A percentile compares a stretch with the other conserved stretches of the same genome.
Conservation (phyloP, 2,113 vertebrate genomes). For the Austrofundulus limnaeus region DNA sequence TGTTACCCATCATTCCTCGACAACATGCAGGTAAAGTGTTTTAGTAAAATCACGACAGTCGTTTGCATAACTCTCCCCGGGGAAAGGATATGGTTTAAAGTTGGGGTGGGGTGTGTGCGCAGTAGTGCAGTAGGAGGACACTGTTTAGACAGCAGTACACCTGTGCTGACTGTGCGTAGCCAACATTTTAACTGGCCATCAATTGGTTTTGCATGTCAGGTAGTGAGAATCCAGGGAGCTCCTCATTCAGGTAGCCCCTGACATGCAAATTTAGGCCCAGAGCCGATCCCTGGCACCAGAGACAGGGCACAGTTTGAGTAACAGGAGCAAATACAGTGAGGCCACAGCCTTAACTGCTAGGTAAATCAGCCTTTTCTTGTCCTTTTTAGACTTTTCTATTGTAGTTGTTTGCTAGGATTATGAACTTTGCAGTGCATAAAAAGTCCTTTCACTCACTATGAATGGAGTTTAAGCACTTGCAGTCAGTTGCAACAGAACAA, state of each 20-base stretch:
- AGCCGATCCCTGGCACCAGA: conserved; percentile 59
- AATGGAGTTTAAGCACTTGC: conserved; percentile 25
- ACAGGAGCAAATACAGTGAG: conserved; percentile 73
- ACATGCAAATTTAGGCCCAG: conserved; percentile 76
- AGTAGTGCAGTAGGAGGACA: conserved; percentile 11
- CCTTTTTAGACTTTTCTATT: conserved; percentile 26
- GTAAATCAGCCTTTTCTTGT: conserved; percentile 73
- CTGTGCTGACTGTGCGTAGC: conserved; percentile 68
- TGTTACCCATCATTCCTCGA: conserved; percentile 7
- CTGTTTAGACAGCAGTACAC: conserved; percentile 66
- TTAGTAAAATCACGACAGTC: conserved; percentile 71
- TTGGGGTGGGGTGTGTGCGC: background rate
- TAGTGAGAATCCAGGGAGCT: conserved; percentile 76
- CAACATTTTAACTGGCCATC: conserved; percentile 78
- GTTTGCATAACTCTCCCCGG: conserved; percentile 70
- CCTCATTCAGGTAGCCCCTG: conserved; percentile 78
- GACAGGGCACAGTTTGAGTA: conserved; percentile 73
- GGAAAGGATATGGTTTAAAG: conserved; percentile 24
- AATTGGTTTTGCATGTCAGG: conserved; percentile 82
- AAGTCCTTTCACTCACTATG: conserved; percentile 63
- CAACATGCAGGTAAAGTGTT: conserved; percentile 35
- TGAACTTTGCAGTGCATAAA: conserved; percentile 38
- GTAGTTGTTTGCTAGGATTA: conserved; percentile 64
- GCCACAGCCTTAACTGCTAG: conserved; percentile 79
- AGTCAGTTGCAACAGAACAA: background rate